Base-by-base conservation (phyloP, 2,888 invertebrate species). In the Torymus tubicola region DNA sequence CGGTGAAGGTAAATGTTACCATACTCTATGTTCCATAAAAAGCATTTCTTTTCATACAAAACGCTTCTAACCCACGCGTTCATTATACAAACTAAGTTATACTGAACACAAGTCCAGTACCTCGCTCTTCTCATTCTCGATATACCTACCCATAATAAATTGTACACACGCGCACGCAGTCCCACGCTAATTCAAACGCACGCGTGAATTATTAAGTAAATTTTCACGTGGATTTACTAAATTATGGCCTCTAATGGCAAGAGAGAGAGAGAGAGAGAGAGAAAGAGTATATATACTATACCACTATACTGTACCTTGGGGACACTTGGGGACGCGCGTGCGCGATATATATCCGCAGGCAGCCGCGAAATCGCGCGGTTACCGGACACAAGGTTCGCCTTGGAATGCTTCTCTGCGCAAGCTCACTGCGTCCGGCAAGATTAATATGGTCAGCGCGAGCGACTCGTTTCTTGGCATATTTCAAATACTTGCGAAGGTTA, bases 401-500 rank as follows among this genome's bases (percentile, higher is more conserved):
- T 84, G 86, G 86, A 86, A 88, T 87, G 85, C 85, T n/a, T n/a
- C 76, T 71, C 78, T 74, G 77, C 83, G 53, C 3, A n/a, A n/a
- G 21, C 61, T n/a, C 50, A 10, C 31, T 50, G 61, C 72, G 84
- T 85, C 85, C 85, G 77, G 83, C 85, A 88, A 87, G 87, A 88
- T 87, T 88, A 89, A 87, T 87, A 87, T 87, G 88, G 87, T 86
- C 87, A 87, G 86, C 87, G 82, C 87, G 31, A 3, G 31, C 31
- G 31, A 0, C 31, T 31, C 31, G 87, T 88, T 89, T 88, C 89
- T 89, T 88, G 87, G 86, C 86, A 87, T 88, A 87, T 87, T 88
- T 88, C 85, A 86, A 84, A 88, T 88, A 88, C 87, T 88, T 88
- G 84, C 77, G 80, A 86, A 80, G 87, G 87, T 88, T 88, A 89